phyloP scores from a whole-genome alignment of 2,113 vertebrate species.

The Gnathonemus longibarbis region DNA sequence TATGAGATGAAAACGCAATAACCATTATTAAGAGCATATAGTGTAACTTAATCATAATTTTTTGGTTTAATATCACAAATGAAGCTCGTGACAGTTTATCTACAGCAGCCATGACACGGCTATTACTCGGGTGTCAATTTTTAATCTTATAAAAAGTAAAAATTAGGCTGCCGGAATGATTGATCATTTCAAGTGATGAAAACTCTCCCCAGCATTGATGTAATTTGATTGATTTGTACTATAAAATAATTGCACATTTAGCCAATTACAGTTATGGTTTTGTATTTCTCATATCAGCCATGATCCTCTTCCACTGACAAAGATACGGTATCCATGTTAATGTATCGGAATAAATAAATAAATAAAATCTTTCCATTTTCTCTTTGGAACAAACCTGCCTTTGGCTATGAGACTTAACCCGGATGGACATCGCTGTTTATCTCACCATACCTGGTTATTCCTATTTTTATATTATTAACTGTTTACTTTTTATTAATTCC shows the following conservation, averaged over 20 bases:
- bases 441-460: not conserved
- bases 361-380: not conserved
- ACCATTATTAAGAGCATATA: not conserved
- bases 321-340: not conserved
- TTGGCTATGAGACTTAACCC: not conserved
- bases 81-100: not conserved
- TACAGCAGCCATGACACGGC: not conserved
- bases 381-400: not conserved
- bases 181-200: not conserved
- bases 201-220: not conserved
- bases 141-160: not conserved
- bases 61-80: not conserved
- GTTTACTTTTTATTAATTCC: not conserved
- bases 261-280: not conserved
- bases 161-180: not conserved
- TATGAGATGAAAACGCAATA: not conserved
- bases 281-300: not conserved
- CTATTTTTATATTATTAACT: not conserved
- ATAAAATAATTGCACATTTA: not conserved
- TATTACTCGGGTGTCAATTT: not conserved
- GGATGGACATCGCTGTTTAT: not conserved
- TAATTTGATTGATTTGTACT: not conserved
- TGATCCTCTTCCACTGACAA: not conserved
- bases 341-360: not conserved
- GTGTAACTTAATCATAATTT: not conserved